Evolutionary conservation across 1,140 invertebrate genomes (phyloP).

Genomic region (Dreissena rostriformis): DNA sequence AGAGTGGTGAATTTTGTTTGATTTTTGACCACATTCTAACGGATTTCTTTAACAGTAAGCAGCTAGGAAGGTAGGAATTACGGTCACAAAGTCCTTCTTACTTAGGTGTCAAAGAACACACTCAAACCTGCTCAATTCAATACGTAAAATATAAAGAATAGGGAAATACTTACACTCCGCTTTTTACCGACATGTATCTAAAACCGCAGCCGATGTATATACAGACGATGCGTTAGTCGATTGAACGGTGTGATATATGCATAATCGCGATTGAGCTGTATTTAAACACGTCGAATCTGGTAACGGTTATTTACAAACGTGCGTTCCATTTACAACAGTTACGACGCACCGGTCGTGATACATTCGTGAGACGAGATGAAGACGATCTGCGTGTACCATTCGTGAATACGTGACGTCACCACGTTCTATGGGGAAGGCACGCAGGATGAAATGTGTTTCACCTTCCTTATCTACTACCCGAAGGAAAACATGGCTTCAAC

Average conservation of each 20-base stretch:
- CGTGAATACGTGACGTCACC: conserved; percentile 27
- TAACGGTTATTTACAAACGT: neutral
- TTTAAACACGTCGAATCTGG: neutral
- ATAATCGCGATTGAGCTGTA: neutral
- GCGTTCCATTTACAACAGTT: conserved; percentile 32
- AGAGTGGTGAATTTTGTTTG: too few species aligned
- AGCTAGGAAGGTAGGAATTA: too few species aligned
- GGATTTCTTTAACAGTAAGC: too few species aligned
- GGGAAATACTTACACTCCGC: too few species aligned
- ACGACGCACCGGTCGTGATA: conserved; percentile 20
- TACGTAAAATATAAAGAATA: too few species aligned
- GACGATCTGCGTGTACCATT: conserved; percentile 49
- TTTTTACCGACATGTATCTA: too few species aligned
- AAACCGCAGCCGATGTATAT: too few species aligned
- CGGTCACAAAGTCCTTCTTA: too few species aligned
- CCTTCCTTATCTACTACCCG: conserved; percentile 59
- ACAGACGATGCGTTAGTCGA: too few species aligned
- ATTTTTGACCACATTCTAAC: too few species aligned
- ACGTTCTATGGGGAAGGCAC: conserved; percentile 46
- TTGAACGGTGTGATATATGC: neutral
- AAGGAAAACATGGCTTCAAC: conserved; percentile 41
- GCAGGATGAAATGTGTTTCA: conserved; percentile 59
- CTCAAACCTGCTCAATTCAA: too few species aligned
- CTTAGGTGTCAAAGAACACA: too few species aligned
- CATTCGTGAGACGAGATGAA: conserved; percentile 50